These are phyloP conservation scores for Invenusta paracnida DNA, from an alignment of 2,888 invertebrate species.

Conservation along the genomic window DNA sequence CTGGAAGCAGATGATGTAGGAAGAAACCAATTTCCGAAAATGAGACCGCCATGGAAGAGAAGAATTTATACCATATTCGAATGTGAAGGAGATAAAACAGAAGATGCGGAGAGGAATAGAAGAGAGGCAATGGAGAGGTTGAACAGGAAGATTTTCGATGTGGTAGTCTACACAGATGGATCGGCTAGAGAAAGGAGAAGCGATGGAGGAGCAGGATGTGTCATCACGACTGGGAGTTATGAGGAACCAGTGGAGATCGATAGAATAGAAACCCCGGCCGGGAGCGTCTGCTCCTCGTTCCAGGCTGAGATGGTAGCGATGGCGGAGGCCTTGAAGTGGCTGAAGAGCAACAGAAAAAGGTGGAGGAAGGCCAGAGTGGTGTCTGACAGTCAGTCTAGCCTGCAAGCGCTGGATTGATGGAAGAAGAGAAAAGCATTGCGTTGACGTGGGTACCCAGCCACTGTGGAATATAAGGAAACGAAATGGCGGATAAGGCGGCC, in stretches of 20 bases:
- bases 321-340: background rate
- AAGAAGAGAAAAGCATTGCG: background rate
- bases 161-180: background rate
- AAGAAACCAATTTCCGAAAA: no score
- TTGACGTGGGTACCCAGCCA: background rate
- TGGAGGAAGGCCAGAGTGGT: background rate
- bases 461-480: background rate
- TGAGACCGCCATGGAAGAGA: no score
- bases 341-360: background rate
- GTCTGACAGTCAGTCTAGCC: background rate
- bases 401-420: background rate
- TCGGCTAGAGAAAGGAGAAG: background rate
- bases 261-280: background rate
- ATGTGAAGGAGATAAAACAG: no score
- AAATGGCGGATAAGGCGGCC: background rate
- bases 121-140: background rate
- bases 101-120: background rate
- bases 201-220: background rate
- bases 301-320: background rate
- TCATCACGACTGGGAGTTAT: background rate
- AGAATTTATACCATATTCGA: no score
- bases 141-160: background rate
- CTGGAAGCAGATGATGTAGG: no score
- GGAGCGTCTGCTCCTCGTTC: background rate
- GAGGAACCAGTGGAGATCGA: background rate